phyloP scores from a whole-genome alignment of 2,888 invertebrate species.

The Neocrepidodera transversa region DNA sequence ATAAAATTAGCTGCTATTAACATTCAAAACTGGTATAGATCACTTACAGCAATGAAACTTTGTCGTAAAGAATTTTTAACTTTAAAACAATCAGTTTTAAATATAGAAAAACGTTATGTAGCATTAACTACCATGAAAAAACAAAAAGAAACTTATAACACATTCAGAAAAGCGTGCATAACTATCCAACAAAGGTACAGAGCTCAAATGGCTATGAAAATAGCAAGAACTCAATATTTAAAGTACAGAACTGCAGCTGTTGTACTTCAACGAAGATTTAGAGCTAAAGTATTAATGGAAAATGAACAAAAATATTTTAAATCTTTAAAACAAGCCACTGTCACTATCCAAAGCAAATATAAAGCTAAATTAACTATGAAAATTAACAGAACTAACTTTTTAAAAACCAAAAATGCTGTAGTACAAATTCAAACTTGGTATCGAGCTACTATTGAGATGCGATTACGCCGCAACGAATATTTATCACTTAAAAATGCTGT shows the following conservation, averaged over 20 bases:
- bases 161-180: slow-evolving; percentile 37
- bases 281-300: slow-evolving; percentile 34
- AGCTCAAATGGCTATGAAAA: slow-evolving; percentile 34
- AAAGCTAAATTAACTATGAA: slow-evolving; percentile 58
- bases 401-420: slow-evolving; percentile 51
- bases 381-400: slow-evolving; percentile 55
- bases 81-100: slow-evolving; percentile 35
- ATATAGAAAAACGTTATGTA: slow-evolving; percentile 53
- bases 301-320: slow-evolving; percentile 43
- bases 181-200: slow-evolving; percentile 46
- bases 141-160: slow-evolving; percentile 40
- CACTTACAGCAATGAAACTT: slow-evolving; percentile 33
- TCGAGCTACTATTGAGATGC: slow-evolving; percentile 34
- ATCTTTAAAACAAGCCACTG: slow-evolving; percentile 26
- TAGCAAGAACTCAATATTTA: slow-evolving; percentile 14
- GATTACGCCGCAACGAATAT: slow-evolving; percentile 32
- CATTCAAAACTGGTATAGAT: slow-evolving; percentile 49
- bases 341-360: slow-evolving; percentile 62
- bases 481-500: slow-evolving; percentile 31
- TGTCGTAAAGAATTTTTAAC: slow-evolving; percentile 39
- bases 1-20: slow-evolving; percentile 32
- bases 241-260: slow-evolving; percentile 28
- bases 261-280: slow-evolving; percentile 33
- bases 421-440: slow-evolving; percentile 52
- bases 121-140: slow-evolving; percentile 45